Base-by-base conservation (phyloP, 2,113 vertebrate species). In the Neoarius graeffei region DNA sequence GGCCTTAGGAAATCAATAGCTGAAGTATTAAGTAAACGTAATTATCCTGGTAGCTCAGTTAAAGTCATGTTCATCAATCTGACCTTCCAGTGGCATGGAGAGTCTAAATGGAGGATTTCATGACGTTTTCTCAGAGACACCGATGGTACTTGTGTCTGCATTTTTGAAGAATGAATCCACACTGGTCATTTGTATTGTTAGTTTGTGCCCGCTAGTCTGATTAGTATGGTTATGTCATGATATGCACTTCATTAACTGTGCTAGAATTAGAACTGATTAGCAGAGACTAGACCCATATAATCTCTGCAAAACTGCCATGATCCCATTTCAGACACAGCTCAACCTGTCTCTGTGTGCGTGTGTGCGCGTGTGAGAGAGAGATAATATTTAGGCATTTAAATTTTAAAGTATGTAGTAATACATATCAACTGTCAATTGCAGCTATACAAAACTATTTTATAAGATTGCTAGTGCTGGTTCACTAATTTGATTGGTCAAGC, bases 231-330 rank as follows among this genome's bases (percentile, higher is more conserved):
- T 83, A 56, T 48, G 10, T 85, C 57, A 83, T 8, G 30, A 59
- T 66, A 56, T 8, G 13, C n/a, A 80, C 64, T 84, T 86, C 48
- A 82, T 90, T 88, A 84, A 60, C 86, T 8, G 35, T 84, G 56
- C 74, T 60, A 54, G 85, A 87, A 79, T 87, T 87, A 87, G 62
- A 83, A 77, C n/a, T 57, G 60, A 90, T 90, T 60, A 85, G 52
- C 48, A 59, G 56, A 82, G 85, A 89, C 48, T 82, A 67, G 27
- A 81, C 77, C 30, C 60, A 83, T 71, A 83, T 83, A 83, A 89
- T 86, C 82, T 66, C 76, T 42, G 48, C 52, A 85, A 86, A 85
- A 82, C 82, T 50, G 42, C 54, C 23, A 52, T 56, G 62, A 90
- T 85, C 56, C 76, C 50, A 76, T 82, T 88, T 71, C n/a, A 50